Evolutionary conservation across 1,140 invertebrate species (phyloP).

Genomic region (Monochamus saltuarius): DNA sequence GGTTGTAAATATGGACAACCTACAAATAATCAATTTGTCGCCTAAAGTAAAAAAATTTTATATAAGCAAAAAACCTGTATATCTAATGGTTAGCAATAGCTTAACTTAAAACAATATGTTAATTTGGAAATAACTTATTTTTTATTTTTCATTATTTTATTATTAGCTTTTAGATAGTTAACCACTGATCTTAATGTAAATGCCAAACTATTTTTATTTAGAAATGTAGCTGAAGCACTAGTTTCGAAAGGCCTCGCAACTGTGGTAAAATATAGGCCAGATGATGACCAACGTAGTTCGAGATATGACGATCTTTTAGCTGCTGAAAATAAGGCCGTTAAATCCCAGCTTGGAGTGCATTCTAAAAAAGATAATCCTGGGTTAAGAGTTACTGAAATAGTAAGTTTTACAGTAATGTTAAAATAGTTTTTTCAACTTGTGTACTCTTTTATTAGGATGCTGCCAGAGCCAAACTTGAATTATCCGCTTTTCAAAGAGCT

Average conservation of each 20-base stretch:
- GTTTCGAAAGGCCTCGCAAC: constrained; percentile 90
- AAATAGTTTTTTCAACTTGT: not conserved
- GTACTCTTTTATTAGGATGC: constrained; percentile 59
- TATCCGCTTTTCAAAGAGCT: constrained; percentile 87
- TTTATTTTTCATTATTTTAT: too few species aligned
- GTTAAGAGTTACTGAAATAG: constrained; percentile 87
- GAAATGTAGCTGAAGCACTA: constrained; percentile 93
- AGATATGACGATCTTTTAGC: constrained; percentile 92
- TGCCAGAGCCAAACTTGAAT: constrained; percentile 85
- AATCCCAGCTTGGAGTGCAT: constrained; percentile 80
- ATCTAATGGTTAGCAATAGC: too few species aligned
- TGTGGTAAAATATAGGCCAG: constrained; percentile 89
- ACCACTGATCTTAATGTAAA: too few species aligned
- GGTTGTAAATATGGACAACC: too few species aligned
- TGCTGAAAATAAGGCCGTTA: constrained; percentile 90
- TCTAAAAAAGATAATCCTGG: constrained; percentile 81
- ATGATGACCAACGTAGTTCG: constrained; percentile 94
- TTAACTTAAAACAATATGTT: too few species aligned
- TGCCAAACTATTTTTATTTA: constrained; percentile 50
- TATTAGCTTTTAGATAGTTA: too few species aligned
- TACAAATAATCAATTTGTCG: too few species aligned
- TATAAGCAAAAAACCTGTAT: too few species aligned
- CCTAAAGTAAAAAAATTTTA: too few species aligned
- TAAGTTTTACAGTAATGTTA: constrained; percentile 47
- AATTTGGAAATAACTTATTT: too few species aligned